phyloP scores from a whole-genome alignment of 2,888 invertebrate genomes.

The Ethmia dodecea region DNA sequence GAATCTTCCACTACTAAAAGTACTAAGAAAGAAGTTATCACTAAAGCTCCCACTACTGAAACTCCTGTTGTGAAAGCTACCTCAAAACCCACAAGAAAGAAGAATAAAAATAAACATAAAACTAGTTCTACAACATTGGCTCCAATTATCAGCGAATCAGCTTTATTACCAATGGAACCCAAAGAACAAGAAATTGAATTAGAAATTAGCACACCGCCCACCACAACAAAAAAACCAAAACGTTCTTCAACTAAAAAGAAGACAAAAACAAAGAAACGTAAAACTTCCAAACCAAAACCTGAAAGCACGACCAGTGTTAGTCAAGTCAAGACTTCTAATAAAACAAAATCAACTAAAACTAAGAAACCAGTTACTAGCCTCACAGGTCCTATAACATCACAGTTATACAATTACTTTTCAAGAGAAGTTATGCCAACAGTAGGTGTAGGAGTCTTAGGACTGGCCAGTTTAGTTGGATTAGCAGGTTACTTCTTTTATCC shows the following conservation, averaged over 20 bases:
- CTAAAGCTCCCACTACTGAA: slow-evolving; percentile 32
- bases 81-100: slow-evolving; percentile 55
- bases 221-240: slow-evolving; percentile 69
- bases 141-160: slow-evolving; percentile 49
- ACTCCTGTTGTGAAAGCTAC: slow-evolving; percentile 36
- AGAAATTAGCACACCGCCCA: slow-evolving; percentile 64
- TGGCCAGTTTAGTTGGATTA: slow-evolving; percentile 84
- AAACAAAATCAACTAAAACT: slow-evolving; percentile 64
- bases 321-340: slow-evolving; percentile 72
- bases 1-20: slow-evolving; percentile 41
- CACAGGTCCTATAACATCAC: slow-evolving; percentile 81
- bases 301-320: slow-evolving; percentile 37
- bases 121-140: slow-evolving; percentile 34
- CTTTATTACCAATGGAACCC: slow-evolving; percentile 63
- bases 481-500: slow-evolving; percentile 88
- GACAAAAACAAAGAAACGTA: slow-evolving; percentile 78
- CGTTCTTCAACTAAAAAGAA: slow-evolving; percentile 67
- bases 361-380: slow-evolving; percentile 57
- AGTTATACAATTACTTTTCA: slow-evolving; percentile 86
- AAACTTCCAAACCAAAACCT: slow-evolving; percentile 64
- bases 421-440: slow-evolving; percentile 90
- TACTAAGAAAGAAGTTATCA: slow-evolving; percentile 38
- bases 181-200: slow-evolving; percentile 71
- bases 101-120: slow-evolving; percentile 56
- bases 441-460: slow-evolving; percentile 85